These are phyloP conservation scores for Sebastes taczanowskii DNA, from an alignment of 2,797 vertebrate genomes.

Conservation along the genomic window DNA sequence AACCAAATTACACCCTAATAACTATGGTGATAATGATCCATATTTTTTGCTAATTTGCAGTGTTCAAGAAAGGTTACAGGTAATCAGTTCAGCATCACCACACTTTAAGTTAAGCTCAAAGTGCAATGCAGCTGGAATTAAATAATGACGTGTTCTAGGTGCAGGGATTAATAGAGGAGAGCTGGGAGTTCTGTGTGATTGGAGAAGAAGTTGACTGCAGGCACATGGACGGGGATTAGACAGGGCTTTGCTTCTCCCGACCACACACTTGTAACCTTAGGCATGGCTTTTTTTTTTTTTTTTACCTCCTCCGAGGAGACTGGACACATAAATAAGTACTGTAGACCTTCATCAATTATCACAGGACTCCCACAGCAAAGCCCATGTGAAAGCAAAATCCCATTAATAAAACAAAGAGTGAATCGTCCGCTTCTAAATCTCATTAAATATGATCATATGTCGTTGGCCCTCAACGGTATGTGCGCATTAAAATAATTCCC, in stretches of 20 bases:
- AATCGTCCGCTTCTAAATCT: conserved; percentile 42
- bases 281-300: not conserved
- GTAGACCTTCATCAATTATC: conserved; percentile 64
- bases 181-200: conserved; percentile 16
- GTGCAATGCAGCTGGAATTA: conserved; percentile 27
- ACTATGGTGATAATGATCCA: not conserved
- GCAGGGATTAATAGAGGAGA: conserved; percentile 33
- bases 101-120: not conserved
- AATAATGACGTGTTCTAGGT: conserved; percentile 38
- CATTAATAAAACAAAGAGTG: conserved; percentile 63
- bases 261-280: conserved; percentile 15
- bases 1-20: not conserved
- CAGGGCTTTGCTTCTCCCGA: not conserved
- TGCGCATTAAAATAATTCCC: conserved; percentile 40
- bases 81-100: conserved; percentile 6
- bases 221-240: conserved; percentile 23
- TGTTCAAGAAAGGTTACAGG: conserved; percentile 1
- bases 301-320: not conserved
- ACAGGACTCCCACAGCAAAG: conserved; percentile 30
- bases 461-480: conserved; percentile 22
- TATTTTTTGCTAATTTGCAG: not conserved
- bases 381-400: conserved; percentile 23
- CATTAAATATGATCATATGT: conserved; percentile 58
- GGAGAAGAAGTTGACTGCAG: conserved; percentile 18
- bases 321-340: conserved; percentile 62